Conservation (phyloP, 1,140 invertebrate species). For the Dendrolimus punctatus region DNA sequence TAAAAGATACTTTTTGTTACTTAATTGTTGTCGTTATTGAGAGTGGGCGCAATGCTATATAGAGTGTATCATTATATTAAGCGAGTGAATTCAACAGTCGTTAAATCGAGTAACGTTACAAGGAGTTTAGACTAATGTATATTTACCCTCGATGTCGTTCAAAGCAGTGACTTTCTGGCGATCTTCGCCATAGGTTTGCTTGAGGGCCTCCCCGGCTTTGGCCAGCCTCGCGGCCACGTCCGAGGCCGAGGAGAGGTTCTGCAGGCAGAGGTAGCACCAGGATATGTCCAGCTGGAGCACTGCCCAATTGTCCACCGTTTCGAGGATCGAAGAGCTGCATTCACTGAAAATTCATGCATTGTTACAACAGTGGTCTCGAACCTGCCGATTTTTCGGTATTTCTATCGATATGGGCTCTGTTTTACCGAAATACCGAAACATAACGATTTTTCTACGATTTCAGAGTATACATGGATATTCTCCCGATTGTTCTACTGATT, state of each 20-base stretch:
- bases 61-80: no score
- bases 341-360: conserved; percentile 53
- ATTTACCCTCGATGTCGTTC: conserved; percentile 76
- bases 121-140: not conserved
- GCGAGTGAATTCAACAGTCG: no score
- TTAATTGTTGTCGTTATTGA: no score
- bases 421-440: no score
- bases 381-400: no score
- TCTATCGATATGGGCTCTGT: no score
- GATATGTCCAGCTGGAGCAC: conserved; percentile 86
- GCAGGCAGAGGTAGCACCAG: conserved; percentile 87
- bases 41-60: no score
- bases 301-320: conserved; percentile 85
- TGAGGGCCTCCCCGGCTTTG: conserved; percentile 78
- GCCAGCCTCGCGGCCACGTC: conserved; percentile 79
- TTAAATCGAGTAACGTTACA: no score
- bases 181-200: conserved; percentile 80
- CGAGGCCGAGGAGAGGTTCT: conserved; percentile 70
- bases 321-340: conserved; percentile 79
- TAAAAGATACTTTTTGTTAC: no score
- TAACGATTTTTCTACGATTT: no score
- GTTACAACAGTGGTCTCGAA: not conserved
- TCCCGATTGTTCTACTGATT: no score
- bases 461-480: no score
- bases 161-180: conserved; percentile 78